These are phyloP conservation scores for Colius striatus DNA, from an alignment of 2,113 vertebrate species.

Conservation along the genomic window DNA sequence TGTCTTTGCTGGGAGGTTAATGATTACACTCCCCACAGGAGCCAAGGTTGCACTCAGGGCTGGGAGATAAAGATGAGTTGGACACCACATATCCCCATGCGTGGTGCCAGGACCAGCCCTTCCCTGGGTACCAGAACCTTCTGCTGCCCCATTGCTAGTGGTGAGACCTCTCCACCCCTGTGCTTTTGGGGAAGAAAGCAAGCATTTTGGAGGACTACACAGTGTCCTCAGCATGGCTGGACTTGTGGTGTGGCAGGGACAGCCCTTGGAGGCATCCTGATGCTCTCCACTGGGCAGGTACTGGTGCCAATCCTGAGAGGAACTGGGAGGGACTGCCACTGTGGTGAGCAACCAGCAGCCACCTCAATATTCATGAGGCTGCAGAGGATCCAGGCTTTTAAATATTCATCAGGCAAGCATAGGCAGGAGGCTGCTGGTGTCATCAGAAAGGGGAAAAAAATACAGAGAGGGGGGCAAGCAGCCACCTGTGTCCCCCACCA, in stretches of 20 bases:
- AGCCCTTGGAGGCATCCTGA: neutral
- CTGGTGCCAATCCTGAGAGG: neutral
- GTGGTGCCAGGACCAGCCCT: neutral
- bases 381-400: constrained; percentile 15
- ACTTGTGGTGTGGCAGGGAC: rapidly evolving
- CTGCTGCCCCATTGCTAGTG: neutral
- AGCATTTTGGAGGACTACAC: rapidly evolving
- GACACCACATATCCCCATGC: rapidly evolving
- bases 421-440: neutral
- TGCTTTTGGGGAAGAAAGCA: neutral
- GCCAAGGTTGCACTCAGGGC: neutral
- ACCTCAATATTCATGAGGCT: constrained; percentile 38
- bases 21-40: neutral
- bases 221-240: neutral
- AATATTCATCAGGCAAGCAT: constrained; percentile 10
- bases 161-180: neutral
- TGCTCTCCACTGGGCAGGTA: neutral
- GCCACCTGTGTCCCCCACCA: neutral
- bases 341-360: neutral
- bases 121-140: neutral
- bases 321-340: neutral
- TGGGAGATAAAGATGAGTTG: rapidly evolving
- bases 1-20: neutral
- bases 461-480: neutral
- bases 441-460: neutral